A percentile compares a stretch with the other conserved stretches of the same genome.
phyloP scores from a whole-genome alignment of 2,113 vertebrate species.

The Spea bombifrons region DNA sequence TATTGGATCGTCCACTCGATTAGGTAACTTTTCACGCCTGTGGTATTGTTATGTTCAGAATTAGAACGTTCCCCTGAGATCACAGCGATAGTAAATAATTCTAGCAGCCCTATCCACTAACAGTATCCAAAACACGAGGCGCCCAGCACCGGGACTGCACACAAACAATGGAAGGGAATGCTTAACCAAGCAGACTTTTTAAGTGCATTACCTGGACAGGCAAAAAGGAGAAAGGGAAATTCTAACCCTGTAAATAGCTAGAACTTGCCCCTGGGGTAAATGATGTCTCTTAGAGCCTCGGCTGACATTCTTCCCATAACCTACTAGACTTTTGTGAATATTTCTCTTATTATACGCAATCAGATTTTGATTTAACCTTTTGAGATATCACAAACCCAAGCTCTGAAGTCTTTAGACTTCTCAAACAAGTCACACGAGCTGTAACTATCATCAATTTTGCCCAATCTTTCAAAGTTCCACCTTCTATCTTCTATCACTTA shows the following conservation, averaged over 20 bases:
- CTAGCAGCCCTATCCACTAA: constrained; percentile 40
- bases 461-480: too few species aligned
- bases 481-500: not conserved
- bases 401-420: too few species aligned
- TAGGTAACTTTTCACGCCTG: constrained; percentile 32
- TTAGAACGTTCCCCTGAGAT: constrained; percentile 32
- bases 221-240: constrained; percentile 45
- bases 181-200: constrained; percentile 17
- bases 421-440: too few species aligned
- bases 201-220: constrained; percentile 49
- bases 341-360: too few species aligned
- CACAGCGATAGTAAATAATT: constrained; percentile 29
- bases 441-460: too few species aligned
- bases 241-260: constrained; percentile 42
- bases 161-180: constrained; percentile 28
- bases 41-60: constrained; percentile 37
- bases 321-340: not conserved
- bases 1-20: constrained; percentile 30
- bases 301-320: constrained; percentile 37
- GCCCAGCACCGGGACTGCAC: not conserved
- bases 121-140: constrained; percentile 39
- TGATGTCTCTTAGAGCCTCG: constrained; percentile 34
- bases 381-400: too few species aligned
- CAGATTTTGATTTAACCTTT: too few species aligned
- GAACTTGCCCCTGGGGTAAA: constrained; percentile 54